These are phyloP conservation scores for Invenusta paracnida DNA, from an alignment of 2,888 invertebrate genomes.

Conservation along the genomic window DNA sequence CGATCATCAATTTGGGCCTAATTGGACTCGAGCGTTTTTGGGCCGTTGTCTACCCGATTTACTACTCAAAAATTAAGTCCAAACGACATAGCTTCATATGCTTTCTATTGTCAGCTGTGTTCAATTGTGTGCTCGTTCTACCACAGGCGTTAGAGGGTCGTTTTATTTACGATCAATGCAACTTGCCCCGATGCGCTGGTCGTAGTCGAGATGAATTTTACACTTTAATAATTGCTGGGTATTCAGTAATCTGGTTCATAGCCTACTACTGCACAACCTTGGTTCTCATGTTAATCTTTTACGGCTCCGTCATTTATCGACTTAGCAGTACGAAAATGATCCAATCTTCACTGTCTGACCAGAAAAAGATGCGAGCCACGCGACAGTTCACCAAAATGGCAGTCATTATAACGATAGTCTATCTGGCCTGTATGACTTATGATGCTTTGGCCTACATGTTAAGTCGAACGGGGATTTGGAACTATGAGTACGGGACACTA, in stretches of 20 bases:
- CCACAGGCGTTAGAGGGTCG: constrained; percentile 25
- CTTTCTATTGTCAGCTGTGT: background rate
- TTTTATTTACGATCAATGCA: background rate
- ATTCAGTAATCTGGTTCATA: constrained; percentile 26
- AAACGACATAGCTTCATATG: background rate
- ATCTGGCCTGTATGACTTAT: constrained; percentile 36
- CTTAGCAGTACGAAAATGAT: background rate
- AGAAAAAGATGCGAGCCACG: background rate
- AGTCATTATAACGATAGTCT: constrained; percentile 33
- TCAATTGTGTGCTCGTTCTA: background rate
- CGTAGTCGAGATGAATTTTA: background rate
- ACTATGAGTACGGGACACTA: constrained; percentile 26
- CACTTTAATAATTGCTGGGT: background rate
- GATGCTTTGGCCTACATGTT: constrained; percentile 32
- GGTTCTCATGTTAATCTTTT: constrained; percentile 13
- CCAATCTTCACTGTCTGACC: background rate
- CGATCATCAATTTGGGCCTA: constrained; percentile 29
- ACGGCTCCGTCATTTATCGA: background rate
- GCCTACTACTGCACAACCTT: background rate
- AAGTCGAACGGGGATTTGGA: background rate
- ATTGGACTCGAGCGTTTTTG: constrained; percentile 38
- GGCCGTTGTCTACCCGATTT: constrained; percentile 33
- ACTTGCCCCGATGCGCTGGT: background rate
- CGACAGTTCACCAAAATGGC: constrained; percentile 38
- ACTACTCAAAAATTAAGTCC: background rate